phyloP scores from a whole-genome alignment of 2,888 invertebrate genomes.

The Amblyteles armatorius region DNA sequence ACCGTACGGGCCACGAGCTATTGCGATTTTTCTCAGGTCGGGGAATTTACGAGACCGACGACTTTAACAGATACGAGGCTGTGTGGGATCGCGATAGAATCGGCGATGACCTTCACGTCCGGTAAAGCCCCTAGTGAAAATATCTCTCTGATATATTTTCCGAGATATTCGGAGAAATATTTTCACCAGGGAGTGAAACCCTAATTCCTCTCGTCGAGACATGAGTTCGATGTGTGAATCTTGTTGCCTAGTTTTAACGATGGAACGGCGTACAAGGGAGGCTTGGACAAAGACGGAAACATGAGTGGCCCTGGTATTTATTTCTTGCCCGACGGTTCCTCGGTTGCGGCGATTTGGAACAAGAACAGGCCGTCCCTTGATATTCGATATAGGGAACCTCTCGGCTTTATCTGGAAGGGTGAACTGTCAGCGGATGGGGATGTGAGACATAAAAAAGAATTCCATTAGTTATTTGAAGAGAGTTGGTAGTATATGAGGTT shows the following conservation, averaged over 20 bases:
- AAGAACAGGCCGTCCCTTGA: conserved; percentile 86
- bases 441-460: conserved; percentile 13
- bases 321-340: conserved; percentile 85
- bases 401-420: conserved; percentile 86
- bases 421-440: conserved; percentile 78
- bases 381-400: conserved; percentile 85
- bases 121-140: conserved; percentile 18
- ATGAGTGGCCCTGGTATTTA: conserved; percentile 86
- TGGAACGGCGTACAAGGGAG: conserved; percentile 86
- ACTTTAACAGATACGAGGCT: conserved; percentile 87
- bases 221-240: conserved; percentile 24
- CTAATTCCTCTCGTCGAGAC: neutral
- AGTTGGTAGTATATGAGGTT: neutral
- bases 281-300: conserved; percentile 84
- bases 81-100: conserved; percentile 87
- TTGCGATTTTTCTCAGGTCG: conserved; percentile 77
- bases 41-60: conserved; percentile 87
- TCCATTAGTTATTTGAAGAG: neutral
- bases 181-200: neutral
- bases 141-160: no score
- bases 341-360: conserved; percentile 85
- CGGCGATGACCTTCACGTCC: conserved; percentile 72
- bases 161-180: no score
- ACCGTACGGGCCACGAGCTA: neutral
- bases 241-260: conserved; percentile 82